A percentile compares a stretch with the other conserved stretches of the same genome.
Evolutionary conservation across 2,797 vertebrate species (phyloP).

Genomic region (Vultur gryphus): DNA sequence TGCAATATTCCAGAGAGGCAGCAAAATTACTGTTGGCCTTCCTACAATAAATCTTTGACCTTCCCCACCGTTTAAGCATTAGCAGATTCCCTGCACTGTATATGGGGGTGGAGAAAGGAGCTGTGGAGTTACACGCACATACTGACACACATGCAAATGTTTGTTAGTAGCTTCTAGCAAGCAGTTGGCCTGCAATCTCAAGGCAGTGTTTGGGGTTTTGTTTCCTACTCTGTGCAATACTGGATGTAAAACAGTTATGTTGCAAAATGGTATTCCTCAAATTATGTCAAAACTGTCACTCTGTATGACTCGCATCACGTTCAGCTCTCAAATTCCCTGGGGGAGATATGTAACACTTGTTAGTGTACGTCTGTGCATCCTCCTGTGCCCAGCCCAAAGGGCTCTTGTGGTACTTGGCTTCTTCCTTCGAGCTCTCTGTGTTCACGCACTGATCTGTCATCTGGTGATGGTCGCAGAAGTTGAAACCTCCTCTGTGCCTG

Average conservation of each 20-base stretch:
- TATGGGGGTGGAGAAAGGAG: background rate
- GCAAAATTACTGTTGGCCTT: slow-evolving; percentile 13
- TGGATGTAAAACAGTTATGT: background rate
- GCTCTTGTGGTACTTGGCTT: background rate
- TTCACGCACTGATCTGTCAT: background rate
- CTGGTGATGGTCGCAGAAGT: background rate
- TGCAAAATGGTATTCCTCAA: background rate
- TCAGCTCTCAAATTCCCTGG: background rate
- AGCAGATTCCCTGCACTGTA: background rate
- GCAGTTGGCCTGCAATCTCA: background rate
- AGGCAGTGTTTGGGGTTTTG: background rate
- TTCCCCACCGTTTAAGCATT: slow-evolving; percentile 10
- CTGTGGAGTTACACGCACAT: background rate
- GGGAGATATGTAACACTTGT: background rate
- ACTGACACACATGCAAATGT: background rate
- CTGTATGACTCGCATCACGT: rapidly evolving
- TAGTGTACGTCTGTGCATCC: background rate
- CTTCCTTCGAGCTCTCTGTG: rapidly evolving
- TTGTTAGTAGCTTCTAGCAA: background rate
- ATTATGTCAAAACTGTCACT: background rate
- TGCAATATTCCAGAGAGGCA: background rate
- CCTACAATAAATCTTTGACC: slow-evolving; percentile 20
- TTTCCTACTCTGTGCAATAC: background rate
- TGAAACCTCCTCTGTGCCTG: background rate
- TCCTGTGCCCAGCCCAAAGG: background rate